Evolutionary conservation across 1,140 invertebrate species (phyloP).

Genomic region (Antheraea pernyi): DNA sequence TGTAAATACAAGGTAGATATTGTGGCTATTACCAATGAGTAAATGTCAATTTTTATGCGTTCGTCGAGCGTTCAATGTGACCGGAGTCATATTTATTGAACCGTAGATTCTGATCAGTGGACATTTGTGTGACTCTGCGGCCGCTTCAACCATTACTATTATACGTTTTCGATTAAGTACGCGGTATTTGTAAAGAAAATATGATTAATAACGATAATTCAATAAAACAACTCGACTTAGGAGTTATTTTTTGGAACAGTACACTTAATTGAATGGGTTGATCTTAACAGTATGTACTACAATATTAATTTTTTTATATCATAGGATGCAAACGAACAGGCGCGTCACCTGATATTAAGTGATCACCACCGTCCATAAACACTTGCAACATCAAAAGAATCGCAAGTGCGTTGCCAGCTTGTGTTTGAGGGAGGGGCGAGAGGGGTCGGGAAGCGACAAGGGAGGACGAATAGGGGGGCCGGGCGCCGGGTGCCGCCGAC

Average conservation of each 20-base stretch:
- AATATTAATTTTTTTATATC: too few relatives aligned
- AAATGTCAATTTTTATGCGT: constrained; percentile 49
- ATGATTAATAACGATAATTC: constrained; percentile 5
- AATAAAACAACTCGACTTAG: not conserved
- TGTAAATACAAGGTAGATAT: constrained; percentile 11
- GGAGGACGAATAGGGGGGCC: too few relatives aligned
- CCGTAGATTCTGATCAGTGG: constrained; percentile 65
- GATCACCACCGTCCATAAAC: not conserved
- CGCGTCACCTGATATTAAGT: too few relatives aligned
- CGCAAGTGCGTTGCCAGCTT: too few relatives aligned
- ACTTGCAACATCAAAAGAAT: not conserved
- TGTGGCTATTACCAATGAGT: constrained; percentile 47
- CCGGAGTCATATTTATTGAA: constrained; percentile 53
- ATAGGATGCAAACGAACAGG: too few relatives aligned
- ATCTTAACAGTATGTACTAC: not conserved
- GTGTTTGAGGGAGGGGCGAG: too few relatives aligned
- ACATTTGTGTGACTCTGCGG: constrained; percentile 33
- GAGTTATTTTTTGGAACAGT: not conserved
- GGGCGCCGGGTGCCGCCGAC: too few relatives aligned
- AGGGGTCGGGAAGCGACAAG: too few relatives aligned
- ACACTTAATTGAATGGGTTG: not conserved
- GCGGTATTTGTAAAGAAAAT: constrained; percentile 5
- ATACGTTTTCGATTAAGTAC: not conserved
- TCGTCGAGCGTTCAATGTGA: constrained; percentile 39
- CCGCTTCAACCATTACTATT: constrained; percentile 3